Conservation (phyloP, 1,140 invertebrate genomes). For the Philopotamus ludificatus region DNA sequence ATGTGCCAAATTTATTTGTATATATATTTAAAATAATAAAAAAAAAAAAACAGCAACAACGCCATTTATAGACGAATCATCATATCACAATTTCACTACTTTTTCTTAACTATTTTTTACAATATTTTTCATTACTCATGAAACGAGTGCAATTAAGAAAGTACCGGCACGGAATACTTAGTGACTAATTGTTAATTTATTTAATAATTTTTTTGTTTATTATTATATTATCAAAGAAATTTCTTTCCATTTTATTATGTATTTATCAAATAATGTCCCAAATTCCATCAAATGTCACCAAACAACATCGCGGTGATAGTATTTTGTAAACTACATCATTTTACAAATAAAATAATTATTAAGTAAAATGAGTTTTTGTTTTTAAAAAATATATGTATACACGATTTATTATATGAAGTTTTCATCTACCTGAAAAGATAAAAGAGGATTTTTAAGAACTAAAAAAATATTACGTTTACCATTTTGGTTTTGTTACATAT, state of each 20-base stretch:
- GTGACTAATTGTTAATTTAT: constrained; percentile 17
- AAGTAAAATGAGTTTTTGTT: constrained; percentile 31
- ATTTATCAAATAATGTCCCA: constrained; percentile 39
- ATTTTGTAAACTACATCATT: constrained; percentile 39
- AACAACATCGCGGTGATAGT: constrained; percentile 15
- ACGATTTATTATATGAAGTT: neutral
- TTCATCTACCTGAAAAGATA: no score
- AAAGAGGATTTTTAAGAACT: no score
- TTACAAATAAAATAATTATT: constrained; percentile 41
- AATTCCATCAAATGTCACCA: constrained; percentile 14
- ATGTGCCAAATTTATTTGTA: constrained; percentile 6
- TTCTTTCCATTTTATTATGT: constrained; percentile 40
- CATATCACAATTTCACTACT: constrained; percentile 18
- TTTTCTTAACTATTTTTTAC: constrained; percentile 30
- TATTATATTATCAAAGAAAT: constrained; percentile 34
- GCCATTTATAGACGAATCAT: neutral
- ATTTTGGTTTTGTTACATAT: neutral
- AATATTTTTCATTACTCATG: constrained; percentile 9
- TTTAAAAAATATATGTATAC: neutral
- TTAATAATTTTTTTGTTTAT: constrained; percentile 23
- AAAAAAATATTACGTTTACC: no score
- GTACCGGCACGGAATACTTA: constrained; percentile 34
- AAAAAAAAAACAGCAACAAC: constrained; percentile 2
- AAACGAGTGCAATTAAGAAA: constrained; percentile 20
- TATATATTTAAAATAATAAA: neutral